Evolutionary conservation across 2,797 vertebrate genomes (phyloP), one percentile per base, ranked within the genome.

Genomic region (Lacerta bilineata): DNA sequence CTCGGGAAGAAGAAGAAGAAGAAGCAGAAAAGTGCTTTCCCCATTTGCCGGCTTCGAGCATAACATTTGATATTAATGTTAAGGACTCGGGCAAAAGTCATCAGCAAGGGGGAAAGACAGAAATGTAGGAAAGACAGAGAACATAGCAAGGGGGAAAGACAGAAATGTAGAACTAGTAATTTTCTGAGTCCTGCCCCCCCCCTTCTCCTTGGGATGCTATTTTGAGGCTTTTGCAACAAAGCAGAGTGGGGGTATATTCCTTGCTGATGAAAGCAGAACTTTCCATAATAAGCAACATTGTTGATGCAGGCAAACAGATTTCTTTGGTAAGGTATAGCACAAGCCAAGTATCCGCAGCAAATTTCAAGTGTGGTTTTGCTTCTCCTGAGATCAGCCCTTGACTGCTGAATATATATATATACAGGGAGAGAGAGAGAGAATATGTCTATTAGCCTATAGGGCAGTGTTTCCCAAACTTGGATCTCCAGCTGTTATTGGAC

Each of bases 81-180:
- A 93, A 92, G 94, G 91, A 93, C 90, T 92, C 93, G 94, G 93
- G 95, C 92, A 89, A 92, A 88, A 95, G 88, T 94, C 95, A 94
- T 95, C 90, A 94, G 92, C 89, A 89, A 93, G 85, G 86, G 83
- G 2, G 25, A n/a, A 41, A 5, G 69, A 25, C 87, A 80, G 86
- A 95, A 93, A 92, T 74, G 69, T 68, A 91, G 90, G n/a, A n/a
- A n/a, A n/a, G n/a, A n/a, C n/a, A n/a, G n/a, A n/a, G n/a, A n/a
- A n/a, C n/a, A n/a, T n/a, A 94, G 92, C 89, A 89, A 93, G 85
- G 86, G 83, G 2, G 25, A n/a, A 41, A 5, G 69, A 25, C 87
- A 80, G 86, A 95, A 93, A 92, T 74, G 69, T 68, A 91, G 90
- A 93, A 95, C 93, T 75, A 91, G 93, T 91, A 2, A 92, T 95